Conservation (phyloP, 2,888 invertebrate genomes). For the Lasioglossum morio region DNA sequence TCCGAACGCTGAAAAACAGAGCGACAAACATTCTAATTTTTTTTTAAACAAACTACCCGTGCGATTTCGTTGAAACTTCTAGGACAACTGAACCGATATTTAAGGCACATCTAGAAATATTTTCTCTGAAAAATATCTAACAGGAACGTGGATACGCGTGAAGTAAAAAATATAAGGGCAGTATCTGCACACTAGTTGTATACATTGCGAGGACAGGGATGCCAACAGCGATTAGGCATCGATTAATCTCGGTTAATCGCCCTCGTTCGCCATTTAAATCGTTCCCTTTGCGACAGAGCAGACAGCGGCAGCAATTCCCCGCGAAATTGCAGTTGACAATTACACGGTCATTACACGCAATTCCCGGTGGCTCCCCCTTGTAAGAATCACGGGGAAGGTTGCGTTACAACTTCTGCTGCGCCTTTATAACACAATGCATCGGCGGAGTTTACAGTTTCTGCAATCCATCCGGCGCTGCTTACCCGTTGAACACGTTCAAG, state of each 20-base stretch:
- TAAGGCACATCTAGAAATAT: neutral
- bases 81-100: neutral
- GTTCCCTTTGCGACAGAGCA: neutral
- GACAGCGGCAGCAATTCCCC: neutral
- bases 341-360: slow-evolving; percentile 23
- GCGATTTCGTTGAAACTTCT: neutral
- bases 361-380: neutral
- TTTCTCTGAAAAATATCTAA: neutral
- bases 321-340: slow-evolving; percentile 18
- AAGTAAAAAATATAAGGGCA: neutral
- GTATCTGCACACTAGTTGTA: neutral
- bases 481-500: slow-evolving; percentile 30
- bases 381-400: slow-evolving; percentile 23
- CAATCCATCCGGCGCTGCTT: slow-evolving; percentile 35
- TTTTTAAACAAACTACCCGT: neutral
- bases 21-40: neutral
- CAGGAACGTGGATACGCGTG: neutral
- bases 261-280: neutral
- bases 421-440: slow-evolving; percentile 29
- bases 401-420: slow-evolving; percentile 31
- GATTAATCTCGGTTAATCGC: slow-evolving; percentile 1
- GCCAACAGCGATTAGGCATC: neutral
- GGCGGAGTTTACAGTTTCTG: slow-evolving; percentile 31
- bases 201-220: neutral
- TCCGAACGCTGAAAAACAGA: too few relatives aligned